Base-by-base conservation (phyloP, 2,113 vertebrate species). In the Mustela lutreola region DNA sequence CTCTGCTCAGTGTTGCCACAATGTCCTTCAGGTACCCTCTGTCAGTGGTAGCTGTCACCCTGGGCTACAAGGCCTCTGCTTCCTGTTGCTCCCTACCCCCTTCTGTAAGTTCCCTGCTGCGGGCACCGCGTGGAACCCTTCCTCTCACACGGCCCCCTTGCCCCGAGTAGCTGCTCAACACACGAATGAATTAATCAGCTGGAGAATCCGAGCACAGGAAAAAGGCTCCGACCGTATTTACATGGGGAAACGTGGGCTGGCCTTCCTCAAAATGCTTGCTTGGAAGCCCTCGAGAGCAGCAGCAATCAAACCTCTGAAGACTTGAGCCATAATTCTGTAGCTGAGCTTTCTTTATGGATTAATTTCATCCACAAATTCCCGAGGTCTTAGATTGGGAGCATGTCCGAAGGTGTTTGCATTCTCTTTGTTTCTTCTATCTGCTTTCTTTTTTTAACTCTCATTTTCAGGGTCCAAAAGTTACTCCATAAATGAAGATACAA, bases 401-500 rank as follows among this genome's bases (percentile, higher is more conserved):
- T 18, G 28, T 12, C 31, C 70, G 88, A 75, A 11, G 50, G 73
- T 24, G n/a, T 82, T 60, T 75, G 45, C 7, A 11, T 10, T 62
- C n/a, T 53, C 31, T 89, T 85, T 85, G 21, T 79, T 65, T 60
- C 63, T 62, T 76, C 45, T 78, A 39, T 16, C 48, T 58, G 42
- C 63, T 92, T 93, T 79, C 21, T 87, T 80, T 87, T 71, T 22
- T 36, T 11, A 65, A 94, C 14, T 86, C 33, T 90, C 36, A 60
- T 89, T 94, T 91, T 76, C 18, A 85, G 42, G 12, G 73, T 53
- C 60, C 80, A 86, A 86, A 93, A 89, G 22, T 89, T 31, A 71
- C 62, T 95, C 67, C 11, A 26, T 86, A 67, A 89, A 96, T 94
- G 62, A 96, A 96, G 95, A 96, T 94, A 92, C 0, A 90, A 89